phyloP scores from a whole-genome alignment of 23 tunicate genomes.

The Halocynthia roretzi region DNA sequence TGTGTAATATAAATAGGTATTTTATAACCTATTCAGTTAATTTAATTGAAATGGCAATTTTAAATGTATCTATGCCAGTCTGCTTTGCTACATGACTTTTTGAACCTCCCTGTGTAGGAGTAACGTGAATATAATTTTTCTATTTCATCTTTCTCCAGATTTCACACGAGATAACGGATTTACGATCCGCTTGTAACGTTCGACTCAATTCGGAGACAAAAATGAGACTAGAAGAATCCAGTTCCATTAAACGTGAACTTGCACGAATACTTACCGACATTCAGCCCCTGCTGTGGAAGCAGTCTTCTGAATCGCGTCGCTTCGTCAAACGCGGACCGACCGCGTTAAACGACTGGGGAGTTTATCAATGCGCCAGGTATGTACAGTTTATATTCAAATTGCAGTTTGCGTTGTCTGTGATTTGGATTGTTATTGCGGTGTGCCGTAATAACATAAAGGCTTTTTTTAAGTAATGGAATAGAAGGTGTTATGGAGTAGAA shows the following conservation, averaged over 20 bases:
- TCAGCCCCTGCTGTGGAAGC: slow-evolving; percentile 76
- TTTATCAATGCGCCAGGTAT: slow-evolving; percentile 88
- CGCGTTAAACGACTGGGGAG: slow-evolving; percentile 78
- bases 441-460: background rate
- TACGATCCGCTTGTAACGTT: slow-evolving; percentile 33
- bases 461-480: background rate
- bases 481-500: too few species aligned
- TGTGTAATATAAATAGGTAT: too few species aligned
- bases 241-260: slow-evolving; percentile 64
- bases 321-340: slow-evolving; percentile 51
- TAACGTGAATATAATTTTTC: too few species aligned
- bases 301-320: slow-evolving; percentile 16
- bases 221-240: slow-evolving; percentile 82
- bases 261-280: slow-evolving; percentile 54
- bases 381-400: background rate
- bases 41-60: too few species aligned
- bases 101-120: too few species aligned
- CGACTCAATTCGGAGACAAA: slow-evolving; percentile 80
- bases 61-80: too few species aligned
- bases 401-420: background rate
- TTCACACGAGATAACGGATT: slow-evolving; percentile 25
- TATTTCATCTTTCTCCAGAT: background rate
- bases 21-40: too few species aligned
- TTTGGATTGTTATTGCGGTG: background rate
- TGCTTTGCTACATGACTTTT: too few species aligned